These are phyloP conservation scores for Drosophila falleni DNA, from an alignment of 2,888 invertebrate species.

Conservation along the genomic window DNA sequence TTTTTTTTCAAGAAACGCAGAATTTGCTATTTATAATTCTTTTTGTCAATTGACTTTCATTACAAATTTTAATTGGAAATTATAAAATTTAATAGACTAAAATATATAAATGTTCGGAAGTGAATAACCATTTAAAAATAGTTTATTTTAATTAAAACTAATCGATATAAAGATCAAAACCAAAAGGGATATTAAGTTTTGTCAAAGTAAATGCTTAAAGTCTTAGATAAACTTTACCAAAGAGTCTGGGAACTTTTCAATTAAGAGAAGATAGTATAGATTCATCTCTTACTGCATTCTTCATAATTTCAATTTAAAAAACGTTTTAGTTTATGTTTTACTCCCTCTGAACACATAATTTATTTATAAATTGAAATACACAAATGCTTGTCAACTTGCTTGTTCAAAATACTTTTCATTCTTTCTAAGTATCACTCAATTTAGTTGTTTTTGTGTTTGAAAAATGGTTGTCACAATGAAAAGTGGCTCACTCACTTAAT, in stretches of 20 bases:
- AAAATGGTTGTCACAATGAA: constrained; percentile 29
- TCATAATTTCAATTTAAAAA: background rate
- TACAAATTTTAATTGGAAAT: too few species aligned
- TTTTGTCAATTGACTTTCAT: too few species aligned
- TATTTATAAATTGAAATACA: constrained; percentile 10
- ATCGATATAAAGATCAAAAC: background rate
- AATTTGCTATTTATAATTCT: too few species aligned
- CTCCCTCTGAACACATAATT: background rate
- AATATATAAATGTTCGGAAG: background rate
- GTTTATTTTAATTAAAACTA: background rate
- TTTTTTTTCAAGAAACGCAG: too few species aligned
- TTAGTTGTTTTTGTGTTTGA: constrained; percentile 34
- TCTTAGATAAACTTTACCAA: background rate
- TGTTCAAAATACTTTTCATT: constrained; percentile 46
- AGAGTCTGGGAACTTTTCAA: background rate
- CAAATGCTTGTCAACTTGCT: constrained; percentile 72
- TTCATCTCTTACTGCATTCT: background rate
- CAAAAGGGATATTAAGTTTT: background rate
- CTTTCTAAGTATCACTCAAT: constrained; percentile 46
- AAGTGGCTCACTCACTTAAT: constrained; percentile 51
- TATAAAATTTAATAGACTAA: background rate
- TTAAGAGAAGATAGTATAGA: background rate
- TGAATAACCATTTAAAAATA: background rate
- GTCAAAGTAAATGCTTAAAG: background rate
- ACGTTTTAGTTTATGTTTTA: background rate